A percentile compares a stretch with the other conserved stretches of the same genome.
phyloP scores from a whole-genome alignment of 2,797 vertebrate species.

The Anisognathus igniventris region DNA sequence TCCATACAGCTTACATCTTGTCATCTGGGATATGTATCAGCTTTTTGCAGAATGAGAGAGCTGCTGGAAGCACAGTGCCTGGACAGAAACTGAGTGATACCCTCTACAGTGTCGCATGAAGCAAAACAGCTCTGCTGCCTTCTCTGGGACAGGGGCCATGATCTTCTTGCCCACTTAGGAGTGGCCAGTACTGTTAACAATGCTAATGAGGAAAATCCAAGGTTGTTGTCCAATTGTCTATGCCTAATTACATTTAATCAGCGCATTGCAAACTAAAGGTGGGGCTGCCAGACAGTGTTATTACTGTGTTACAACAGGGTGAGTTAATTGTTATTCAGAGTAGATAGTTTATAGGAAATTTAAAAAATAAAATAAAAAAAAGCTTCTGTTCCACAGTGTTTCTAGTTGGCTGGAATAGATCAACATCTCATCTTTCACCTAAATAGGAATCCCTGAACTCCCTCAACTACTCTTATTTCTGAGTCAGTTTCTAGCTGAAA shows the following conservation, averaged over 20 bases:
- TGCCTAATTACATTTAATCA: background rate
- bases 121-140: background rate
- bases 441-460: conserved; percentile 38
- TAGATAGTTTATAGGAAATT: background rate
- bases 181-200: background rate
- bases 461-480: conserved; percentile 11
- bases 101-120: background rate
- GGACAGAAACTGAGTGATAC: background rate
- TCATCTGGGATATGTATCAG: background rate
- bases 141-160: background rate
- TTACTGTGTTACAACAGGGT: background rate
- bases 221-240: background rate
- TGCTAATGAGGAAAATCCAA: background rate
- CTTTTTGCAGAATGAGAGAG: background rate
- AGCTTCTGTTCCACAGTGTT: conserved; percentile 17
- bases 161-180: background rate
- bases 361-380: background rate
- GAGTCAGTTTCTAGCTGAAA: conserved; percentile 28
- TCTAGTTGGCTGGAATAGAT: conserved; percentile 4
- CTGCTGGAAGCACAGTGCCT: background rate
- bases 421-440: conserved; percentile 46
- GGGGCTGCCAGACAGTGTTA: background rate
- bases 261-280: background rate
- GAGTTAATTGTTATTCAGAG: background rate
- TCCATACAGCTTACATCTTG: background rate